Base-by-base conservation (phyloP, 2,888 invertebrate genomes). In the Agapostemon virescens region DNA sequence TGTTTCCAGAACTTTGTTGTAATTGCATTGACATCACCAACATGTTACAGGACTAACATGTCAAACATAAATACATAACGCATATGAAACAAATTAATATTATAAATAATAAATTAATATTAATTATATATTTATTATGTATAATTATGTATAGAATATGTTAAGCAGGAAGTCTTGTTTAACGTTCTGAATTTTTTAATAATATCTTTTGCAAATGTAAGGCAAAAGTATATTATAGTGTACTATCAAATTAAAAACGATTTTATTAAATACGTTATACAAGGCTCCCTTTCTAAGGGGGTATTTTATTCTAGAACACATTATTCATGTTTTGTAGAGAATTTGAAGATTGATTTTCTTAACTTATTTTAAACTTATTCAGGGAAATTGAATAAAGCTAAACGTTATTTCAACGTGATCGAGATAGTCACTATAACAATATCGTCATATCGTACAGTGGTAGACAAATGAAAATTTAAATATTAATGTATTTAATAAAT, bases 31-130 rank as follows among this genome's bases (percentile, higher is more conserved):
- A 55, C 30, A 7, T 26, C 7, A 13, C 26, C 6, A 49, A 49
- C 49, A 49, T 49, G 49, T 49, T 49, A 49, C 49, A n/a, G n/a
- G 49, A 49, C 49, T 49, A 49, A 49, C 49, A n/a, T 49, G 49
- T n/a, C 7, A 26, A 6, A 17, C 26, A 26, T 55, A 30, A 17
- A 30, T 26, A 17, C 49, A 15, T 55, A 55, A 55, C n/a, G 15
- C n/a, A 5, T 26, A 13, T 26, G 15, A 26, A 26, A 26, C 17
- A n/a, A n/a, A 55, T 55, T 55, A 55, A 0, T 26, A 15, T 15
- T 15, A 26, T 15, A 26, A 6, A 26, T 55, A 26, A 15, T 26
- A 55, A 26, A 26, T 17, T 55, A 15, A 26, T 55, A 26, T 17
- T 26, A 55, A 26, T 5, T 55, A 55, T 55, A 49, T 42, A 42